Base-by-base conservation (phyloP, 1,140 invertebrate genomes). In the Ooceraea biroi region DNA sequence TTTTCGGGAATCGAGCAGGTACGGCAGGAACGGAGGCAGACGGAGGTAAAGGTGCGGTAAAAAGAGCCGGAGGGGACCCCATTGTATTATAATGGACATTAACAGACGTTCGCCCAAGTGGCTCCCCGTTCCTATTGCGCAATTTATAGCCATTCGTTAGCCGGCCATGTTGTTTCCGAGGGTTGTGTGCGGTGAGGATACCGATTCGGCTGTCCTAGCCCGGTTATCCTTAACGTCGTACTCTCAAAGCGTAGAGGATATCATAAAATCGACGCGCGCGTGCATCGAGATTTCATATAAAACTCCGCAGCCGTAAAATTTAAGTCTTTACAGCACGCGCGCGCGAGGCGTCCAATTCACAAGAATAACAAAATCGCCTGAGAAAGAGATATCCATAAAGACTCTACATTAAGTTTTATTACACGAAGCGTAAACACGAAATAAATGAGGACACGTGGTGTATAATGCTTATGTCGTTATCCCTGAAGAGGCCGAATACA, bases 81-180 rank as follows among this genome's bases (percentile, higher is more conserved):
- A 93, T 94, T 94, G 93, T 94, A 94, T 94, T 94, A 88, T 94
- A 94, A 94, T 94, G 88, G 86, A 89, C 89, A 92, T 92, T 91
- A 36, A 90, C 88, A 80, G 86, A 89, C 85, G 88, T 90, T 90
- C 86, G 80, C 85, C 83, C 89, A 87, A 88, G 84, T 90, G 88
- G 87, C 89, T 87, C 69, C 66, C 65, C 19, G 61, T 22, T 87
- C 57, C 88, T 91, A 87, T 90, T 89, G 78, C 85, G 72, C 88
- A 88, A 92, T 92, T 93, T 93, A 92, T 91, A 52, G 85, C 76
- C 77, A 55, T 91, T 91, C 90, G 88, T 91, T 92, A 92, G 76
- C n/a, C 82, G 73, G 77, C 65, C 50, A 30, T 83, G 78, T 60
- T 83, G 44, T 85, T 88, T 88, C 73, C 48, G 25, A 71, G 25